Evolutionary conservation across 2,113 vertebrate genomes (phyloP).

Genomic region (Callipepla squamata): DNA sequence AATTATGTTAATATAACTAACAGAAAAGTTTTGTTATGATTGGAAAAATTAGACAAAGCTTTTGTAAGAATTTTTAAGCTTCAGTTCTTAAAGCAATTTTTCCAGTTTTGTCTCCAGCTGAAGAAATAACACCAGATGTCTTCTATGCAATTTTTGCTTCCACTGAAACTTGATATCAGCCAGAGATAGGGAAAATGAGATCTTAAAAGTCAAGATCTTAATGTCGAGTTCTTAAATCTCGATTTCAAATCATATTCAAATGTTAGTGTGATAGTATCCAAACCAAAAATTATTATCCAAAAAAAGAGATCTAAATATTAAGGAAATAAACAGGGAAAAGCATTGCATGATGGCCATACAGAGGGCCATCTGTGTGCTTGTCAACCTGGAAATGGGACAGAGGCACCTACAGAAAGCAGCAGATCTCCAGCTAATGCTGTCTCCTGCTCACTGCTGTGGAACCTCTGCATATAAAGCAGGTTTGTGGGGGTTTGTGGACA

Average conservation of each 20-base stretch:
- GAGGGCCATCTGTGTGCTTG: background rate
- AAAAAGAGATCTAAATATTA: background rate
- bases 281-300: background rate
- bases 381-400: background rate
- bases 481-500: background rate
- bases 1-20: background rate
- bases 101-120: background rate
- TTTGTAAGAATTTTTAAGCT: accelerated
- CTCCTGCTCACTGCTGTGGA: background rate
- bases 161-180: background rate
- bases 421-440: background rate
- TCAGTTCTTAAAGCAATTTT: background rate
- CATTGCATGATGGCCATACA: background rate
- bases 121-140: background rate
- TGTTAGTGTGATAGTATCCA: background rate
- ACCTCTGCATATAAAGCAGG: accelerated
- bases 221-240: background rate
- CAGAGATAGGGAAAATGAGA: background rate
- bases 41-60: background rate
- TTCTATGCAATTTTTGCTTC: background rate
- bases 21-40: background rate
- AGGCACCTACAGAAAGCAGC: constrained; percentile 52
- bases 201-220: background rate
- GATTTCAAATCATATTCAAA: background rate
- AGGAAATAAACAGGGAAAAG: background rate